Base-by-base conservation (phyloP, 2,797 vertebrate species). In the Lophius americanus region DNA sequence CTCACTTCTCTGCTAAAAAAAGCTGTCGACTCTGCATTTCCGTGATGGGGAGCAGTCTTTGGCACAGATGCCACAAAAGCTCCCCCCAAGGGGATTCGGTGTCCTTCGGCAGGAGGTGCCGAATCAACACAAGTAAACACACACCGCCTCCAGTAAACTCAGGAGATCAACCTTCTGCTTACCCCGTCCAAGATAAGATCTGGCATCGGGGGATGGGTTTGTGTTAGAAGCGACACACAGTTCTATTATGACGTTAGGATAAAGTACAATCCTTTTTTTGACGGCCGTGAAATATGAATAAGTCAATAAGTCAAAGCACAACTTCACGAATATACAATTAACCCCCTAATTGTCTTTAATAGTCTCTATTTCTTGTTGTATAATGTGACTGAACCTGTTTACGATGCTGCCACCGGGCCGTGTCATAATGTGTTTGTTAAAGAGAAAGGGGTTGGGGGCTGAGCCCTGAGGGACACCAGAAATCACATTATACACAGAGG, bases 91-190 rank as follows among this genome's bases (percentile, higher is more conserved):
- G 75, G 42, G 57, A 76, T 66, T 70, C 41, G 9, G 51, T 55
- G 78, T 78, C 75, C 80, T 82, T 76, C 55, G 69, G 65, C 42
- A 44, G 50, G 62, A 77, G 82, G 53, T 79, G 80, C 54, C 57
- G 60, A 79, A 83, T 76, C 60, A 41, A 67, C 75, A 71, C 75
- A 60, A 57, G 67, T 80, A 83, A 82, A 86, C 68, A 82, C 67
- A 74, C 36, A 11, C 12, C 51, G 62, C 51, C 64, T 75, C 70
- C 67, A 85, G 81, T 81, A 60, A 79, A 73, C 60, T 71, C 53
- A 9, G 41, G 66, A 78, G 77, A 87, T 80, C 82, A 82, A n/a
- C 9, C 59, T 73, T 79, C 66, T 66, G 58, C 55, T 68, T 54
- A 69, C 62, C 39, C 14, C 39, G 64, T 57, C 56, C 47, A 68